phyloP scores from a whole-genome alignment of 2,888 invertebrate genomes.

The Taphrorychus bicolor region DNA sequence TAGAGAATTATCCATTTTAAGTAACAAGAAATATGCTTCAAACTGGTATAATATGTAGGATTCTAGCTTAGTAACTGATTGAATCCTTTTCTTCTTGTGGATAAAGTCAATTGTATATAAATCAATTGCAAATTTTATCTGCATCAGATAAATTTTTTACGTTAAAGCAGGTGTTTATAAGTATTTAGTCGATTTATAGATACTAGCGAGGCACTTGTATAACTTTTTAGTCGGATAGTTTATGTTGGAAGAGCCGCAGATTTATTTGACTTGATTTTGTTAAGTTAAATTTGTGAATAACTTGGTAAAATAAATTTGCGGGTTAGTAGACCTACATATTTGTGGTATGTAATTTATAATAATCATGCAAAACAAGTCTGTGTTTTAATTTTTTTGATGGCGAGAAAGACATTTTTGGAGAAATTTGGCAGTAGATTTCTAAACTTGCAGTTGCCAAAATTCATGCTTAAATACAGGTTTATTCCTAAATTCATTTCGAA shows the following conservation, averaged over 20 bases:
- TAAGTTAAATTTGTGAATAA: background rate
- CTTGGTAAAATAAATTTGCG: background rate
- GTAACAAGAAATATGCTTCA: too few species aligned
- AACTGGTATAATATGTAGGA: too few species aligned
- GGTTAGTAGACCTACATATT: background rate
- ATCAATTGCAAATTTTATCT: background rate
- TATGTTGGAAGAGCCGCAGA: background rate
- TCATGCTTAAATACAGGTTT: background rate
- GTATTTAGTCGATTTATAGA: background rate
- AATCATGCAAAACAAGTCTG: slow-evolving; percentile 17
- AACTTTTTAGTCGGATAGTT: background rate
- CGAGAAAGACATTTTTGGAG: background rate
- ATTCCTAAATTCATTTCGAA: background rate
- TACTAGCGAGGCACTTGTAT: background rate
- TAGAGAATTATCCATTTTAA: too few species aligned
- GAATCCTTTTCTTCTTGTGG: too few species aligned
- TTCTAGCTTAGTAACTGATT: too few species aligned
- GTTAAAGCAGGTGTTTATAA: background rate
- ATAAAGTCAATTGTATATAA: background rate
- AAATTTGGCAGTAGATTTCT: too few species aligned
- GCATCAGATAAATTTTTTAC: background rate
- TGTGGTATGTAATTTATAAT: slow-evolving; percentile 19
- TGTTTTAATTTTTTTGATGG: slow-evolving; percentile 21
- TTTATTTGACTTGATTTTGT: background rate
- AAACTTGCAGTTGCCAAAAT: too few species aligned